Percentiles rank a stretch among this genome's conserved stretches.
These are phyloP conservation scores for Anastatus disparis DNA, from an alignment of 1,140 invertebrate genomes.

Conservation along the genomic window DNA sequence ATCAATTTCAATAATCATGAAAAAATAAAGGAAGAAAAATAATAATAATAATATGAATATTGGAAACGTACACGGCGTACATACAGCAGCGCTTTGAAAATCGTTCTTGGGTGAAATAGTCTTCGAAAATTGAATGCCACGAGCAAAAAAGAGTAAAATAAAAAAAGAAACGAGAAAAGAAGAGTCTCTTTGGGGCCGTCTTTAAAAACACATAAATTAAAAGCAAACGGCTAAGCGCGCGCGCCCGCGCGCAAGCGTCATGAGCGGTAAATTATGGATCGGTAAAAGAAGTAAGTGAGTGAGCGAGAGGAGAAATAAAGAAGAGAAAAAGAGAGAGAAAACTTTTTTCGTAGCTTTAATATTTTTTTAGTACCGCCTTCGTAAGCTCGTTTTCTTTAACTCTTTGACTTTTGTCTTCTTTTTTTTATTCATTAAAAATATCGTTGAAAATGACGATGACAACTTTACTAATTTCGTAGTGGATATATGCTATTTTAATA, in stretches of 20 bases:
- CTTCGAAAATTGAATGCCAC: constrained; percentile 53
- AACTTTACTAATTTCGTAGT: neutral
- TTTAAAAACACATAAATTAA: constrained; percentile 68
- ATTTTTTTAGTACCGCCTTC: constrained; percentile 30
- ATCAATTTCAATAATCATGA: too few species aligned
- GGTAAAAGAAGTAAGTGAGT: constrained; percentile 46
- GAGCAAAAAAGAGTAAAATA: too few species aligned
- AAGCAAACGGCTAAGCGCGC: constrained; percentile 59
- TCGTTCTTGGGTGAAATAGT: too few species aligned
- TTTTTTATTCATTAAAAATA: neutral
- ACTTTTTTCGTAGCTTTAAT: constrained; percentile 42
- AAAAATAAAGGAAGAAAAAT: too few species aligned
- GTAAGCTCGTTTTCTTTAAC: neutral
- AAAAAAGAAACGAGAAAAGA: neutral
- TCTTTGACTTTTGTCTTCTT: neutral
- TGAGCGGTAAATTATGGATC: constrained; percentile 64
- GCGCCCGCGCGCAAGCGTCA: constrained; percentile 57
- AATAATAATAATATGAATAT: too few species aligned
- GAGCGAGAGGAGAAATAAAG: neutral
- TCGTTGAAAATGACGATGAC: constrained; percentile 17
- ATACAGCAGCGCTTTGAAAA: constrained; percentile 21
- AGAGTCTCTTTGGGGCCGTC: constrained; percentile 34
- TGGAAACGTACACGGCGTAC: constrained; percentile 1
- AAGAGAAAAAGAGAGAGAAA: neutral
- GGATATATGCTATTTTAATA: constrained; percentile 36